phyloP scores from a whole-genome alignment of 2,113 vertebrate species.

The Seriola quinqueradiata region DNA sequence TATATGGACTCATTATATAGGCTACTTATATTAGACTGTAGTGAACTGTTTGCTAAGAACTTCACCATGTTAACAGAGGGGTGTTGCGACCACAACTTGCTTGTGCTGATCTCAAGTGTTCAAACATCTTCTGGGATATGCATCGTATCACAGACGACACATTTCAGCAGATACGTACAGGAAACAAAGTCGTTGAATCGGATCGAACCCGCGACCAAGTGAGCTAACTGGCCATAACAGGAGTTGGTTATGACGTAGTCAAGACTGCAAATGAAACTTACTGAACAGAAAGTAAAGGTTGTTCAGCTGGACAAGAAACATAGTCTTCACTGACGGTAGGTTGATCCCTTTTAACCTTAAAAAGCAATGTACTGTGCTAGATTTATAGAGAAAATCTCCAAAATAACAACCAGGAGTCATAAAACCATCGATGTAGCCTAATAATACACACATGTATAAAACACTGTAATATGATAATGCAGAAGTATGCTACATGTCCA shows the following conservation, averaged over 20 bases:
- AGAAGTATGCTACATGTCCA: neutral
- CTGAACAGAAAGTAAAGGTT: neutral
- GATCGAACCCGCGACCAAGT: constrained; percentile 78
- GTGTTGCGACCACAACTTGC: too few species aligned
- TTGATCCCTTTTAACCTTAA: neutral
- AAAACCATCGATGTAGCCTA: neutral
- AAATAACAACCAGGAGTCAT: neutral
- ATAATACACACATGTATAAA: too few species aligned
- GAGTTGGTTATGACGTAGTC: fast-evolving
- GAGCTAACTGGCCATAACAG: constrained; percentile 61
- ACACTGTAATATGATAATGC: neutral
- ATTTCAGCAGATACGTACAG: too few species aligned
- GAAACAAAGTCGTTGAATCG: constrained; percentile 53
- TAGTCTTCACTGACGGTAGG: neutral
- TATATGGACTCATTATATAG: too few species aligned
- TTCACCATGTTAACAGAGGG: too few species aligned
- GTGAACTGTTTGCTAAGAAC: too few species aligned
- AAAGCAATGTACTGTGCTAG: neutral
- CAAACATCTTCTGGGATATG: too few species aligned
- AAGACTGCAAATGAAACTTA: fast-evolving
- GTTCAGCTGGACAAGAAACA: neutral
- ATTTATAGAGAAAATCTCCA: neutral
- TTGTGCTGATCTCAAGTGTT: too few species aligned
- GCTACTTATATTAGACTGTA: too few species aligned
- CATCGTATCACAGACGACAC: too few species aligned